phyloP scores from a whole-genome alignment of 1,140 invertebrate species.

The Atopsyche davidsoni region DNA sequence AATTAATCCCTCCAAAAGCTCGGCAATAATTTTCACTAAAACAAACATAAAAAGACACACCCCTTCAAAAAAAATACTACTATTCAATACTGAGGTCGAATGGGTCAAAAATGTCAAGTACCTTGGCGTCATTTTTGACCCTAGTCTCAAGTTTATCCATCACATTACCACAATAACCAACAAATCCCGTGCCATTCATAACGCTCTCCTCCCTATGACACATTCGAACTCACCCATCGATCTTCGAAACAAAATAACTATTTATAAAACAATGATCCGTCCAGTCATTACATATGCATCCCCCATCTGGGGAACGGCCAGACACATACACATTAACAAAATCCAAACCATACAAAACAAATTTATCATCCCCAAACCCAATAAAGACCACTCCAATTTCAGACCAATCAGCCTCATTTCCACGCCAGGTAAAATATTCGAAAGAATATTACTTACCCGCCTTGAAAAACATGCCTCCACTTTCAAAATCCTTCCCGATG shows the following conservation, averaged over 20 bases:
- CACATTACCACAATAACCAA: not conserved
- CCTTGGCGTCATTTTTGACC: not conserved
- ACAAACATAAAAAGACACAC: not conserved
- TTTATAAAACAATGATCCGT: not conserved
- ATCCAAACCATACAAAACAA: no score
- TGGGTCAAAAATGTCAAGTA: not conserved
- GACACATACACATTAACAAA: no score
- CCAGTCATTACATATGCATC: not conserved
- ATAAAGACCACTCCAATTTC: conserved; percentile 19
- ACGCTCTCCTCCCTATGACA: not conserved
- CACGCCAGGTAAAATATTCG: conserved; percentile 25
- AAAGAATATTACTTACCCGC: conserved; percentile 26
- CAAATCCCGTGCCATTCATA: not conserved
- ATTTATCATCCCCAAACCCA: conserved; percentile 10
- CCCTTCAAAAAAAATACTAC: not conserved
- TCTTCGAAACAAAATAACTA: not conserved
- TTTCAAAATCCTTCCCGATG: no score
- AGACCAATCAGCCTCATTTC: conserved; percentile 31
- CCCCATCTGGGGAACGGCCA: no score
- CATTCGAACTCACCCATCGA: not conserved
- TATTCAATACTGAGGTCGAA: not conserved
- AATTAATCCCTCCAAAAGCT: conserved; percentile 32
- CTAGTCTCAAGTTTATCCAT: not conserved
- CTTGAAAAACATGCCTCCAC: conserved; percentile 10
- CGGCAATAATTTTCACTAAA: not conserved